Evolutionary conservation across 1,140 invertebrate genomes (phyloP).

Genomic region (Meloidogyne chitwoodi): DNA sequence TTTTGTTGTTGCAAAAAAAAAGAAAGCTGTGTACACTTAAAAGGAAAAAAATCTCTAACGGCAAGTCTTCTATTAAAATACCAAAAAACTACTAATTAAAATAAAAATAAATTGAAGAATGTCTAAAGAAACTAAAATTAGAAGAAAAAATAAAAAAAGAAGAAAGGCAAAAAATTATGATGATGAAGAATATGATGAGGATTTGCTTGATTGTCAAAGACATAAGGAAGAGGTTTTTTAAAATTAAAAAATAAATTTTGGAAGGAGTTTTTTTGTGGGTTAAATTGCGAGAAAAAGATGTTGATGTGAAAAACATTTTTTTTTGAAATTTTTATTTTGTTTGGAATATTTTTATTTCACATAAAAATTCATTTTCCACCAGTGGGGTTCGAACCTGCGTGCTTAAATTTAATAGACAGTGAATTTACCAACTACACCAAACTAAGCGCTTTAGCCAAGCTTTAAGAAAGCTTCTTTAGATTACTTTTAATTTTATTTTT

Average conservation of each 20-base stretch:
- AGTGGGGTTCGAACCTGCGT: background rate
- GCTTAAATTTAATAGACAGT: background rate
- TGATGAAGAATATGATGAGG: slow-evolving; percentile 3
- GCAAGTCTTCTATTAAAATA: too few species aligned
- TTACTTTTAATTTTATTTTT: too few species aligned
- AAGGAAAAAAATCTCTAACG: too few species aligned
- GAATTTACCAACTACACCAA: background rate
- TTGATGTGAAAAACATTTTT: background rate
- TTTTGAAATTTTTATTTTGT: background rate
- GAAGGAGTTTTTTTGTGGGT: background rate
- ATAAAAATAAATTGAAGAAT: background rate
- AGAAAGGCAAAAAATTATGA: background rate
- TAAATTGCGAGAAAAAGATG: background rate
- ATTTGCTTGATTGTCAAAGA: background rate
- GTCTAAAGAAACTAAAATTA: background rate
- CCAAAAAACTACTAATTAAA: too few species aligned
- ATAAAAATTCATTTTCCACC: too few species aligned
- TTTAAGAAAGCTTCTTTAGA: too few species aligned
- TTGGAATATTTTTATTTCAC: background rate
- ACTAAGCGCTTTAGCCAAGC: background rate
- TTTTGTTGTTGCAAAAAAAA: too few species aligned
- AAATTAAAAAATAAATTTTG: background rate
- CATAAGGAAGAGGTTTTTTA: slow-evolving; percentile 1
- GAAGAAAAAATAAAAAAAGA: background rate
- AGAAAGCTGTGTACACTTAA: too few species aligned